Percentiles rank a stretch among this genome's conserved stretches.
Conservation (phyloP, 2,113 vertebrate genomes). For the Leptodactylus fuscus region DNA sequence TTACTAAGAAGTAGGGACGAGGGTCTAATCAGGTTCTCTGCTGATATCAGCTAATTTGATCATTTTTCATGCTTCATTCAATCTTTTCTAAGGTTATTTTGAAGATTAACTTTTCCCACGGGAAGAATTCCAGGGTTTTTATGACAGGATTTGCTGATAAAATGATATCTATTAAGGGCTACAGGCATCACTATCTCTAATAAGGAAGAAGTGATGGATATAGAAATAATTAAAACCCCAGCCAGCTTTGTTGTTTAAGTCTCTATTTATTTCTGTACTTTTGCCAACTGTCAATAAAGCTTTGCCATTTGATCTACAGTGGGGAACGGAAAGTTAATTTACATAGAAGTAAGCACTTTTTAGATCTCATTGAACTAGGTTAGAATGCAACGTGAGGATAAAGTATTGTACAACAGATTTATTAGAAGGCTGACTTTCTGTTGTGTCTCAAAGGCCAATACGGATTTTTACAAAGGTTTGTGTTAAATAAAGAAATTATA, state of each 20-base stretch:
- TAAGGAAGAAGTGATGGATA: conserved; percentile 55
- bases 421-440: background rate
- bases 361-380: conserved; percentile 40
- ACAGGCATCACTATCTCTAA: conserved; percentile 56
- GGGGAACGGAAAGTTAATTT: conserved; percentile 46
- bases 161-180: conserved; percentile 59
- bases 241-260: conserved; percentile 57
- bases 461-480: background rate
- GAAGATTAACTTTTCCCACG: conserved; percentile 58
- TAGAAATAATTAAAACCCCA: conserved; percentile 58
- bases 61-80: conserved; percentile 50
- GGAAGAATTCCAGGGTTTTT: conserved; percentile 59
- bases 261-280: conserved; percentile 57
- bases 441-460: background rate
- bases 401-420: conserved; percentile 6
- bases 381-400: conserved; percentile 8
- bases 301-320: conserved; percentile 53
- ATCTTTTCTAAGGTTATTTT: conserved; percentile 61
- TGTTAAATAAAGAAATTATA: background rate
- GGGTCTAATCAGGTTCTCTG: conserved; percentile 54
- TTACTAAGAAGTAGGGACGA: conserved; percentile 47
- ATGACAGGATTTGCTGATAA: conserved; percentile 57
- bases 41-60: conserved; percentile 57
- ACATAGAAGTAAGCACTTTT: conserved; percentile 58
- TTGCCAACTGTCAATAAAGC: conserved; percentile 57